Evolutionary conservation across 2,888 invertebrate species (phyloP).

Genomic region (Eupelmus urozonus): DNA sequence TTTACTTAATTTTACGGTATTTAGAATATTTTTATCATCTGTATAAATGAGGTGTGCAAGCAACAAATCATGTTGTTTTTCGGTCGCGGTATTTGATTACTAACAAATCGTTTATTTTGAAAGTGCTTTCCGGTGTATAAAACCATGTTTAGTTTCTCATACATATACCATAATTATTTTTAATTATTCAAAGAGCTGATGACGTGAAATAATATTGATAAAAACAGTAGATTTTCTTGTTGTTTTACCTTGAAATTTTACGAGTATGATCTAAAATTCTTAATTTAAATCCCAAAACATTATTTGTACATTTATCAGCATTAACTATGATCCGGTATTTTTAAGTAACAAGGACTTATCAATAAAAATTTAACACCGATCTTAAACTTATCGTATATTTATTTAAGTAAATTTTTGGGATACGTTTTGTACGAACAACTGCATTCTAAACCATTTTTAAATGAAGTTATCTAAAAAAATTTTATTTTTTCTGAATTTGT

Average conservation of each 20-base stretch:
- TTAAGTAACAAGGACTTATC: constrained; percentile 21
- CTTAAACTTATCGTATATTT: too few relatives aligned
- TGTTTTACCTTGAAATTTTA: constrained; percentile 9
- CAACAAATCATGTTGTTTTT: too few relatives aligned
- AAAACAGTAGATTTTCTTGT: constrained; percentile 1
- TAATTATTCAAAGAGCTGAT: neutral
- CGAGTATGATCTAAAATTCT: constrained; percentile 4
- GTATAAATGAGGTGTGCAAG: neutral
- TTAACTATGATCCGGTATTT: constrained; percentile 1
- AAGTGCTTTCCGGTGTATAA: too few relatives aligned
- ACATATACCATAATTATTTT: neutral
- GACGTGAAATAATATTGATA: neutral
- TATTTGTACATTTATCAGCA: constrained; percentile 10
- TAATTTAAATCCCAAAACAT: neutral
- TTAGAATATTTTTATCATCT: neutral
- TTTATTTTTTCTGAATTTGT: too few relatives aligned
- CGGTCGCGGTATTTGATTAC: too few relatives aligned
- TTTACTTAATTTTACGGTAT: neutral
- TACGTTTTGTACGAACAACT: too few relatives aligned
- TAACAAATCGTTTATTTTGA: too few relatives aligned
- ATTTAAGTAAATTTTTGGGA: too few relatives aligned
- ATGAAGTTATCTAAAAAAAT: too few relatives aligned
- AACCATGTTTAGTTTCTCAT: neutral
- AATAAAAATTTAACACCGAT: neutral
- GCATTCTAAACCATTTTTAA: too few relatives aligned